Conservation (phyloP, 2,888 invertebrate species). For the Danaus chrysippus region DNA sequence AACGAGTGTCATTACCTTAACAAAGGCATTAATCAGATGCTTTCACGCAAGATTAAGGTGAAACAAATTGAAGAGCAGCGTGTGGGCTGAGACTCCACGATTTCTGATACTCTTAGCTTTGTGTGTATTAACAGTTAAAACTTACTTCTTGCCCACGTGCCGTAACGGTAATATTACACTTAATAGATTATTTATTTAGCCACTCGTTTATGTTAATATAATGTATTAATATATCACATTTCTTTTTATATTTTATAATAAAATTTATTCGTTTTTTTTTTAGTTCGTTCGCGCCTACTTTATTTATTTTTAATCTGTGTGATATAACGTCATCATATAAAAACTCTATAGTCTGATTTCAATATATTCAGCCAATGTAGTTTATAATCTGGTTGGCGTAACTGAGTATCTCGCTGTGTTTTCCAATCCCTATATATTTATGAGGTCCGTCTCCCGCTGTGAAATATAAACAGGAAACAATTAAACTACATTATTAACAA, state of each 20-base stretch:
- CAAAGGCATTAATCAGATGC: slow-evolving; percentile 65
- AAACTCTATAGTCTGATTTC: background rate
- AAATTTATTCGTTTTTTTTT: background rate
- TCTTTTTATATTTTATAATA: background rate
- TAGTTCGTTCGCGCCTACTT: no score
- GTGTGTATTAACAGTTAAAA: slow-evolving; percentile 28
- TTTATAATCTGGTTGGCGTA: background rate
- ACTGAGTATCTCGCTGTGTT: background rate
- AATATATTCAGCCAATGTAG: background rate
- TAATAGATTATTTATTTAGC: background rate
- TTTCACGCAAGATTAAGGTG: slow-evolving; percentile 64
- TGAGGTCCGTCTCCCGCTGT: background rate
- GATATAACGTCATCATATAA: no score
- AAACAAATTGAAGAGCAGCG: slow-evolving; percentile 65
- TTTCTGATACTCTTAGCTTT: slow-evolving; percentile 41
- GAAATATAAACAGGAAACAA: background rate
- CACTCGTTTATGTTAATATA: background rate
- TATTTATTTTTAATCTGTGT: no score
- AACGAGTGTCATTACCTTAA: slow-evolving; percentile 63
- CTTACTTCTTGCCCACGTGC: slow-evolving; percentile 29
- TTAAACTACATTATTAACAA: background rate
- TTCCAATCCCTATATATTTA: background rate
- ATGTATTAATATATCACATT: background rate
- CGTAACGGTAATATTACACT: background rate
- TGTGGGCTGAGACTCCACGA: slow-evolving; percentile 61